Evolutionary conservation across 2,888 invertebrate species (phyloP).

Genomic region (Melanostoma mellinum): DNA sequence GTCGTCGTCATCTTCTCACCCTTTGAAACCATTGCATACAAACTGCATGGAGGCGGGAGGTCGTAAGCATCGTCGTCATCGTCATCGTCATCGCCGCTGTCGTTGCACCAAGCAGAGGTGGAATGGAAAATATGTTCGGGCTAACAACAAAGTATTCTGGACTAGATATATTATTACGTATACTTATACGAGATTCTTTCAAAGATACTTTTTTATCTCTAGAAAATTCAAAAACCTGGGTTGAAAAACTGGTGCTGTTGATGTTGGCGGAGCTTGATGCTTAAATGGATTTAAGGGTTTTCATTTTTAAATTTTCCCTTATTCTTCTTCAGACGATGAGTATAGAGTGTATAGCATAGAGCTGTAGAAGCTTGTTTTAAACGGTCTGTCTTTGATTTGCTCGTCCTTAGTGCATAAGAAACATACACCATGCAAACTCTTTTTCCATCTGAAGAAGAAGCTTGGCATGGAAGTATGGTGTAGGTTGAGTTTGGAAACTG

Average conservation of each 20-base stretch:
- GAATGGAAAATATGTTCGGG: constrained; percentile 44
- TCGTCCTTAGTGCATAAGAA: neutral
- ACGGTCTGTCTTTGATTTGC: constrained; percentile 12
- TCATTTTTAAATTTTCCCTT: constrained; percentile 26
- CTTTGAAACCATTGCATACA: constrained; percentile 3
- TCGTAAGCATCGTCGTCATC: constrained; percentile 7
- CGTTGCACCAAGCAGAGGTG: constrained; percentile 12
- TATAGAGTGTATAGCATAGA: neutral
- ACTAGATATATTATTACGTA: neutral
- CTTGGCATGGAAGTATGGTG: too few species aligned
- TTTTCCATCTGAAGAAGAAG: too few species aligned
- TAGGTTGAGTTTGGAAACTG: too few species aligned
- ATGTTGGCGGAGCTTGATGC: constrained; percentile 39
- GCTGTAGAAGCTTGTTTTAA: constrained; percentile 4
- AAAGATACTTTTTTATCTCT: constrained; percentile 20
- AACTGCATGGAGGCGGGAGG: neutral
- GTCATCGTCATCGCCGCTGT: neutral
- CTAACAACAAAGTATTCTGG: constrained; percentile 34
- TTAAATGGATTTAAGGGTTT: constrained; percentile 48
- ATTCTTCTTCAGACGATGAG: neutral
- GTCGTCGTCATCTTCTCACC: neutral
- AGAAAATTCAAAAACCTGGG: constrained; percentile 16
- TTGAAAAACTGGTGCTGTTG: constrained; percentile 26
- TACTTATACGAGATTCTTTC: constrained; percentile 6
- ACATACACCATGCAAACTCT: too few species aligned